Evolutionary conservation across 2,888 invertebrate genomes (phyloP).

Genomic region (Stenodera caucasica): DNA sequence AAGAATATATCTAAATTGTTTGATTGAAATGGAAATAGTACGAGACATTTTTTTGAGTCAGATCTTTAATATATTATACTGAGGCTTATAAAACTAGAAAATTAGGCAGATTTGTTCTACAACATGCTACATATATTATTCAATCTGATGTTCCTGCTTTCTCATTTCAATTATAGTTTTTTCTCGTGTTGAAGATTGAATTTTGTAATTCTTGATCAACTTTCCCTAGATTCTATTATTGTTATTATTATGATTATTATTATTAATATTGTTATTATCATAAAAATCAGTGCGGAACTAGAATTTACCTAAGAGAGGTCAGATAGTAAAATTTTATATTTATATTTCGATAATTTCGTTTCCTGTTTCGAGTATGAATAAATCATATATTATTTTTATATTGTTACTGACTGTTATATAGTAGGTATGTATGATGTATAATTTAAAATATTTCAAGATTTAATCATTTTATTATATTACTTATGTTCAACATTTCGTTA

Average conservation of each 20-base stretch:
- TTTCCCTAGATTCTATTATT: conserved; percentile 10
- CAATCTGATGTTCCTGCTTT: conserved; percentile 6
- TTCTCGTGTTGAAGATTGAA: background rate
- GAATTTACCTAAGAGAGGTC: background rate
- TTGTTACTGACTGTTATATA: background rate
- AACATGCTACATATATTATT: background rate
- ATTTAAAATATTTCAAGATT: conserved; percentile 3
- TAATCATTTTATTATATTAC: conserved; percentile 10
- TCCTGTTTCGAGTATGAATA: background rate
- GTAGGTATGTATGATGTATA: background rate
- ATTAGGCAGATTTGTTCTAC: background rate
- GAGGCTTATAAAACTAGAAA: background rate
- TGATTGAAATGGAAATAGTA: too few species aligned
- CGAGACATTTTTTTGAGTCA: background rate
- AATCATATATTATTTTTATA: background rate
- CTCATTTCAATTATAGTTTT: background rate
- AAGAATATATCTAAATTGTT: too few species aligned
- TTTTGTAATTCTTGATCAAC: conserved; percentile 7
- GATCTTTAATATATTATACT: background rate
- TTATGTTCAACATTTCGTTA: conserved; percentile 22
- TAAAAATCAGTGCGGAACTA: conserved; percentile 1
- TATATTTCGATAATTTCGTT: background rate
- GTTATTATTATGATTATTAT: background rate
- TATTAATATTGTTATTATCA: background rate
- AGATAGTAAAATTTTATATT: background rate